phyloP scores from a whole-genome alignment of 2,113 vertebrate species.

The Pipa parva region DNA sequence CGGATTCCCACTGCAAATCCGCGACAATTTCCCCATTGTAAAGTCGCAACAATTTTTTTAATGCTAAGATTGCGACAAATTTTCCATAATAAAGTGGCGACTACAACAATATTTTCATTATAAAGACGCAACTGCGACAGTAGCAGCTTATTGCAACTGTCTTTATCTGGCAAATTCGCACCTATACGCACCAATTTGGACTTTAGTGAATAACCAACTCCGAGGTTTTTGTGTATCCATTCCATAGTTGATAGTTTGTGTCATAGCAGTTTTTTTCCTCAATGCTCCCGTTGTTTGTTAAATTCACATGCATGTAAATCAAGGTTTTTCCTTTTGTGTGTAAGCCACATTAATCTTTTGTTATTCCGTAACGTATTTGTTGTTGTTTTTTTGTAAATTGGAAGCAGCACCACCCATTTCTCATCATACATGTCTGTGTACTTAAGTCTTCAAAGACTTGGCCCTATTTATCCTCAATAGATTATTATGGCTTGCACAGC shows the following conservation, averaged over 20 bases:
- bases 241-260: not conserved
- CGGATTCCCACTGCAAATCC: too few relatives aligned
- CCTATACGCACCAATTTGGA: too few relatives aligned
- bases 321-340: not conserved
- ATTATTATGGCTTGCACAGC: constrained; percentile 23
- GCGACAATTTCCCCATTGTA: too few relatives aligned
- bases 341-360: not conserved
- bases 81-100: too few relatives aligned
- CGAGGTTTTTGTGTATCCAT: constrained; percentile 2
- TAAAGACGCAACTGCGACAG: too few relatives aligned
- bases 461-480: constrained; percentile 2
- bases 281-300: constrained; percentile 8
- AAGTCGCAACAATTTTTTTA: too few relatives aligned
- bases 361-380: too few relatives aligned
- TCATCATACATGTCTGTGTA: not conserved
- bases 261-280: not conserved
- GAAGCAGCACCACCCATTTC: not conserved
- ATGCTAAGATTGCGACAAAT: too few relatives aligned
- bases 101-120: too few relatives aligned
- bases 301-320: not conserved
- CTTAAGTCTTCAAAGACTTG: not conserved
- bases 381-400: not conserved
- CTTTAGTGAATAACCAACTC: too few relatives aligned
- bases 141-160: too few relatives aligned
- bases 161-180: too few relatives aligned